Base-by-base conservation (phyloP, 2,888 invertebrate genomes). In the Drosophila prostipennis region DNA sequence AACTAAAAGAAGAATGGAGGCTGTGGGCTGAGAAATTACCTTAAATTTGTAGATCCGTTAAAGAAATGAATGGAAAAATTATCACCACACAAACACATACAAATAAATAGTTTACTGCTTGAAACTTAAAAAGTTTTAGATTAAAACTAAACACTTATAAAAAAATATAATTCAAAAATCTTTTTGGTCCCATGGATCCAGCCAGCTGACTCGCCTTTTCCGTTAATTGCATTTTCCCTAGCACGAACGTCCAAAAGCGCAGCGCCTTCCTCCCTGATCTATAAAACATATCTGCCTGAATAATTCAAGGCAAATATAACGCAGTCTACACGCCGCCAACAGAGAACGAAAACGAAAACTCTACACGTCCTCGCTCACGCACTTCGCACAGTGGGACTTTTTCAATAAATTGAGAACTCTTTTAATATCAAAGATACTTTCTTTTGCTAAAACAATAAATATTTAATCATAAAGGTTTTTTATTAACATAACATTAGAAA, bases 251-350 rank as follows among this genome's bases (percentile, higher is more conserved):
- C 67, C 80, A 82, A 82, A 86, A 82, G 87, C 84, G 84, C 81
- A 86, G 74, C 78, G 51, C 54, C 51, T 61, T 42, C 56, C 56
- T 57, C 57, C 52, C 49, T 74, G 69, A 56, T 72, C 54, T 65
- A 80, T 80, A 68, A 86, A 81, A 77, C 73, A 86, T 81, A 80
- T 63, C 80, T 59, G 63, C 68, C 64, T 86, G 69, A 86, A 86
- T 82, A 70, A 82, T 82, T 82, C 63, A 82, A 86, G 76, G 74
- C 81, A 82, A 83, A 83, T 86, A 83, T 83, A 81, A 81, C 87
- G 87, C 80, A 86, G 87, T 86, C 87, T 80, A 81, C 83, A 81
- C 72, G 29, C 36, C 29, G 29, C 19, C 48, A 34, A 6, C 11
- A 11, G 16, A 16, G 7, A 29, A 29, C 29, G 29, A 29, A 29